phyloP scores from a whole-genome alignment of 2,113 vertebrate genomes.

The Oxyura jamaicensis region DNA sequence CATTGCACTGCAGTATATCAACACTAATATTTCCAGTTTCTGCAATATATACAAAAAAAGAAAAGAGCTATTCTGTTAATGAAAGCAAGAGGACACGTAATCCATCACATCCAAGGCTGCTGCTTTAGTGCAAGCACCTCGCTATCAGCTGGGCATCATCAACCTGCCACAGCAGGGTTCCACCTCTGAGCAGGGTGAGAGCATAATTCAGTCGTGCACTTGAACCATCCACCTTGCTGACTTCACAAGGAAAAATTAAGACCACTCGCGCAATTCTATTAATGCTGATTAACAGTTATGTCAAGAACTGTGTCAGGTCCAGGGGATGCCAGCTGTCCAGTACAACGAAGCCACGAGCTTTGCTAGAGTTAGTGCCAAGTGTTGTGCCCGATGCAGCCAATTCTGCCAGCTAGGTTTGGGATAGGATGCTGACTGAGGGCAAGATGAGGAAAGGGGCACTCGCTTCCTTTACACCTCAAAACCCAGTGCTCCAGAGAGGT shows the following conservation, averaged over 20 bases:
- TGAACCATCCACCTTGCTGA: background rate
- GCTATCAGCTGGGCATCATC: rapidly evolving
- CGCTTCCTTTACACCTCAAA: background rate
- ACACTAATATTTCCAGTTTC: background rate
- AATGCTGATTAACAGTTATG: background rate
- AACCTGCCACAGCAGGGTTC: rapidly evolving
- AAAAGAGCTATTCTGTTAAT: background rate
- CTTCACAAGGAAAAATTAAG: background rate
- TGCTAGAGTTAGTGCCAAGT: background rate
- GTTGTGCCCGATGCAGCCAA: background rate
- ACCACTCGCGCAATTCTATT: background rate
- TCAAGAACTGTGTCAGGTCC: background rate
- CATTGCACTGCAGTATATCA: background rate
- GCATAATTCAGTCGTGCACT: background rate
- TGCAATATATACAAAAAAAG: background rate
- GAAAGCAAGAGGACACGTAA: background rate
- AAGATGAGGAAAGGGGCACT: background rate
- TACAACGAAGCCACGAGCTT: background rate
- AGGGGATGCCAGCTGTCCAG: background rate
- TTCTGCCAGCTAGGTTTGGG: background rate
- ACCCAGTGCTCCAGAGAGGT: background rate
- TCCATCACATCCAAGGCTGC: background rate
- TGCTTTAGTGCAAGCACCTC: background rate
- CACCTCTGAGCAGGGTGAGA: background rate
- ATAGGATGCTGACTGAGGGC: background rate